A percentile compares a stretch with the other conserved stretches of the same genome.
phyloP scores from a whole-genome alignment of 2,888 invertebrate species.

The Cyclophora albipunctata region DNA sequence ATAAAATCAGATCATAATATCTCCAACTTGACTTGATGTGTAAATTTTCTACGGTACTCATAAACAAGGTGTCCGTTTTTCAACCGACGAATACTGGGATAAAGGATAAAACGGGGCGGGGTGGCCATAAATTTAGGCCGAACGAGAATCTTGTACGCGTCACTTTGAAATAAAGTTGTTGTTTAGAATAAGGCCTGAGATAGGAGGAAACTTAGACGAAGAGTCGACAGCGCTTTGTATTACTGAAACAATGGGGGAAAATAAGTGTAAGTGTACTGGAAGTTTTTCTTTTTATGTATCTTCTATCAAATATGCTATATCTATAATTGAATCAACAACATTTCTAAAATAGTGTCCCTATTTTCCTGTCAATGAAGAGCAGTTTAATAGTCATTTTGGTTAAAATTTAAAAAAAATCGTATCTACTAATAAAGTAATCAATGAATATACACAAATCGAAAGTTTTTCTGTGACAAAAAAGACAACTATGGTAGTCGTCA shows the following conservation, averaged over 20 bases:
- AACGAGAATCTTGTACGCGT: constrained; percentile 49
- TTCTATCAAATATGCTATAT: too few species aligned
- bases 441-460: too few species aligned
- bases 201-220: constrained; percentile 16
- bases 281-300: background rate
- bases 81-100: constrained; percentile 22
- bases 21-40: constrained; percentile 24
- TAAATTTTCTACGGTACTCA: constrained; percentile 30
- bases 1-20: constrained; percentile 9
- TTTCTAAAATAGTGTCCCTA: too few species aligned
- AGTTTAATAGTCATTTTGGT: too few species aligned
- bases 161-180: constrained; percentile 59
- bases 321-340: too few species aligned
- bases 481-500: too few species aligned
- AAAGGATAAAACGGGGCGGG: constrained; percentile 28
- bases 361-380: too few species aligned
- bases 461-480: too few species aligned
- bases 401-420: too few species aligned
- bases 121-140: constrained; percentile 44
- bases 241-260: too few species aligned
- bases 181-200: constrained; percentile 37
- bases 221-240: constrained; percentile 5
- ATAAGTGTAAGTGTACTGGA: background rate
- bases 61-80: constrained; percentile 35
- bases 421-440: too few species aligned